Evolutionary conservation across 2,113 vertebrate genomes (phyloP).

Genomic region (Cyanistes caeruleus): DNA sequence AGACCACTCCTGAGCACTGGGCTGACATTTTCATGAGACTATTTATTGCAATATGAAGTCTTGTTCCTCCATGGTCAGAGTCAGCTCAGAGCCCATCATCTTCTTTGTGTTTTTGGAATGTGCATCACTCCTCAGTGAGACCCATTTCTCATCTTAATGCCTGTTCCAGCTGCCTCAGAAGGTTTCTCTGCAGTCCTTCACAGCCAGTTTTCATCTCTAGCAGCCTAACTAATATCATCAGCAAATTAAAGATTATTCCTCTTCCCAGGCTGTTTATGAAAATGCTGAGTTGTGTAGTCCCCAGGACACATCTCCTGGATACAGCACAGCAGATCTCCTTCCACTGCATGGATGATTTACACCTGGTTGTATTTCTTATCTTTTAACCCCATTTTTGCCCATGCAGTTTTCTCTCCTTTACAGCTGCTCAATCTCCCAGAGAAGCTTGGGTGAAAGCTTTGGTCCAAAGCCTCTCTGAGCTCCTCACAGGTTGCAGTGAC

Average conservation of each 20-base stretch:
- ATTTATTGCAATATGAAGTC: conserved; percentile 46
- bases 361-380: not conserved
- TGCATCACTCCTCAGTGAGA: not conserved
- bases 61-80: conserved; percentile 33
- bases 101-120: not conserved
- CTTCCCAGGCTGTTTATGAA: conserved; percentile 11
- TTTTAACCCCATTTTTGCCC: not conserved
- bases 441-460: not conserved
- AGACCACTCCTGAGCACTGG: conserved; percentile 42
- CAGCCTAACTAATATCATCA: not conserved
- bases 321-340: not conserved
- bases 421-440: not conserved
- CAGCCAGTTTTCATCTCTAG: not conserved
- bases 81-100: conserved; percentile 55
- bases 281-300: not conserved
- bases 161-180: not conserved
- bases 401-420: not conserved
- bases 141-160: conserved; percentile 38
- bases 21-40: conserved; percentile 57
- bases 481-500: not conserved
- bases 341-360: not conserved
- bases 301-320: not conserved
- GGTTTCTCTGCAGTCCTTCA: conserved; percentile 21
- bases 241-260: not conserved
- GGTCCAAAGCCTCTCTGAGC: not conserved